A percentile compares a stretch with the other conserved stretches of the same genome.
phyloP scores from a whole-genome alignment of 1,140 invertebrate species.

The Ceratoteleas bidentatus region DNA sequence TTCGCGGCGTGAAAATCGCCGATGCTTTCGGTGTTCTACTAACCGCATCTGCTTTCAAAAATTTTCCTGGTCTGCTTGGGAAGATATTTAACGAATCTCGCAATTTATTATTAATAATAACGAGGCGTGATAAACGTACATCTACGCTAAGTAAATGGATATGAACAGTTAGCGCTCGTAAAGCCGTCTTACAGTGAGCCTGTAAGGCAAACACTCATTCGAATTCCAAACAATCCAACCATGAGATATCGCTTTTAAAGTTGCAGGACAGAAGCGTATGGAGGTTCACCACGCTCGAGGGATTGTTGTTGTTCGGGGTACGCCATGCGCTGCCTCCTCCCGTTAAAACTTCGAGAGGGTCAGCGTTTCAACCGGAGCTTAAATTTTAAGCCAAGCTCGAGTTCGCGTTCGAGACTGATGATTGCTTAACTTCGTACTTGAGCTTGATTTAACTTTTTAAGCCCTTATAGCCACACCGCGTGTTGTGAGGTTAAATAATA shows the following conservation, averaged over 20 bases:
- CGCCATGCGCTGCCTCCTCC: conserved; percentile 54
- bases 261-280: conserved; percentile 66
- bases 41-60: too few species aligned
- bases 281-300: conserved; percentile 67
- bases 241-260: conserved; percentile 69
- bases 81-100: not conserved
- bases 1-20: too few species aligned
- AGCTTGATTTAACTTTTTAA: conserved; percentile 68
- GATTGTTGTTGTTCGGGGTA: conserved; percentile 65
- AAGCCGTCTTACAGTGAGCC: conserved; percentile 58
- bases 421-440: conserved; percentile 65
- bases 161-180: conserved; percentile 63
- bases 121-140: conserved; percentile 38
- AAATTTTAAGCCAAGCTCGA: conserved; percentile 63
- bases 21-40: too few species aligned
- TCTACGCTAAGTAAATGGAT: conserved; percentile 53
- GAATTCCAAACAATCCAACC: conserved; percentile 68
- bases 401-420: conserved; percentile 63
- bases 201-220: conserved; percentile 66
- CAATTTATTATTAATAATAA: conserved; percentile 40
- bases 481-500: conserved; percentile 46
- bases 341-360: conserved; percentile 58
- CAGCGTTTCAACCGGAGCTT: conserved; percentile 64
- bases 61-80: too few species aligned
- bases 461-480: conserved; percentile 44